phyloP scores from a whole-genome alignment of 2,797 vertebrate species.

The Carcharodon carcharias region DNA sequence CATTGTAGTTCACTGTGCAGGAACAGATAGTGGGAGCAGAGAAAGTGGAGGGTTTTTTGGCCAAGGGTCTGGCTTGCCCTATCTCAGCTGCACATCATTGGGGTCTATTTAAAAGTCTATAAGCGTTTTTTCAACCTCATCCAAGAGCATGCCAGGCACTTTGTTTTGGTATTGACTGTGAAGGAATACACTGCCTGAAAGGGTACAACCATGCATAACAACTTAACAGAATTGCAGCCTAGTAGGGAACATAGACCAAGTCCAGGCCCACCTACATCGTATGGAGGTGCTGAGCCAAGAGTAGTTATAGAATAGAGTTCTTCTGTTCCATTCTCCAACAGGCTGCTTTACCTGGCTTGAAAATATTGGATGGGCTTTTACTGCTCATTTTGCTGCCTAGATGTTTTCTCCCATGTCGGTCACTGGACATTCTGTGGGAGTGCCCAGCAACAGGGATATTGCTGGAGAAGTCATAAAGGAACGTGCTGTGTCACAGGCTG shows the following conservation, averaged over 20 bases:
- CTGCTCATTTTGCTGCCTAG: not conserved
- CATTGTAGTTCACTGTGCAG: not conserved
- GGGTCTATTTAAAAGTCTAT: not conserved
- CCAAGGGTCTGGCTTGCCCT: not conserved
- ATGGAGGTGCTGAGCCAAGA: not conserved
- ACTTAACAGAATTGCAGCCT: not conserved
- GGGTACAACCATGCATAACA: not conserved
- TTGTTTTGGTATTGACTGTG: not conserved
- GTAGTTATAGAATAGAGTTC: not conserved
- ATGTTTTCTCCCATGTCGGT: not conserved
- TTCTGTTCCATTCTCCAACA: not conserved
- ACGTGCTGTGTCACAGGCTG: not conserved
- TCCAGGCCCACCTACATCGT: not conserved
- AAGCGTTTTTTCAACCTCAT: not conserved
- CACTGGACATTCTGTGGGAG: not conserved
- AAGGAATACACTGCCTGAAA: not conserved
- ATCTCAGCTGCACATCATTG: not conserved
- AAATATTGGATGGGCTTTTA: not conserved
- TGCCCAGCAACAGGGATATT: not conserved
- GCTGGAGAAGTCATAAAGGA: not conserved
- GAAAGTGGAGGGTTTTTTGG: not conserved
- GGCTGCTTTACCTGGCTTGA: not conserved
- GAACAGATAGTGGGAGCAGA: not conserved
- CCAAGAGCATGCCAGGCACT: not conserved
- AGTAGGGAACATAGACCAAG: not conserved